These are phyloP conservation scores for Tuberolachnus salignus DNA, from an alignment of 2,888 invertebrate species.

Conservation along the genomic window DNA sequence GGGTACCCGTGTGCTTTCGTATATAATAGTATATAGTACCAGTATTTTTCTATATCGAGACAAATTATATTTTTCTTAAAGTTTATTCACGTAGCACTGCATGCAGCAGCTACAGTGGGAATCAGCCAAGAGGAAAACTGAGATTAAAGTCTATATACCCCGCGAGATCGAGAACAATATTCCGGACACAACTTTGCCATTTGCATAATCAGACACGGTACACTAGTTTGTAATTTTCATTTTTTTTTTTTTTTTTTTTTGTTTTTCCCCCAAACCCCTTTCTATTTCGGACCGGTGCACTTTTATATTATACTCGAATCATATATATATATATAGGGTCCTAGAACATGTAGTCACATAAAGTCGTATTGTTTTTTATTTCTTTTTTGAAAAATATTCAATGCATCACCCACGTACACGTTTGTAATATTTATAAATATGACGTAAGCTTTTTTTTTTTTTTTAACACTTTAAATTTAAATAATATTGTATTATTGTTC, in stretches of 20 bases:
- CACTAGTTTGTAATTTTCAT: constrained; percentile 53
- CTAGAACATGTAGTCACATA: not conserved
- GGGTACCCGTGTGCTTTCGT: not conserved
- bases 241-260: constrained; percentile 29
- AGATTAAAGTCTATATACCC: constrained; percentile 50
- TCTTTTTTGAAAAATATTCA: not conserved
- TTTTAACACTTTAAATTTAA: no score
- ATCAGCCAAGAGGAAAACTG: constrained; percentile 49
- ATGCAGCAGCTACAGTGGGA: not conserved
- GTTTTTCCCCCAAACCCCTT: not conserved
- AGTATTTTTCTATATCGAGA: constrained; percentile 16
- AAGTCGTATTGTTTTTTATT: not conserved
- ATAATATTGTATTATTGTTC: no score
- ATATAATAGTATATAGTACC: no score
- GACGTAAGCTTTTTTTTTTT: no score
- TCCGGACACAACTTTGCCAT: constrained; percentile 45
- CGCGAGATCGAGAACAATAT: constrained; percentile 43
- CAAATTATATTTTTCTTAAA: constrained; percentile 45
- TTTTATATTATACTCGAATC: not conserved
- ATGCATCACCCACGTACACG: not conserved
- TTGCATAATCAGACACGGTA: constrained; percentile 53
- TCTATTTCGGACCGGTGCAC: not conserved
- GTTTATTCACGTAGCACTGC: constrained; percentile 47
- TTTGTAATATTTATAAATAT: no score
- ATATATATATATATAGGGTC: not conserved